Evolutionary conservation across 2,797 vertebrate species (phyloP).

Genomic region (Nannoperca australis): DNA sequence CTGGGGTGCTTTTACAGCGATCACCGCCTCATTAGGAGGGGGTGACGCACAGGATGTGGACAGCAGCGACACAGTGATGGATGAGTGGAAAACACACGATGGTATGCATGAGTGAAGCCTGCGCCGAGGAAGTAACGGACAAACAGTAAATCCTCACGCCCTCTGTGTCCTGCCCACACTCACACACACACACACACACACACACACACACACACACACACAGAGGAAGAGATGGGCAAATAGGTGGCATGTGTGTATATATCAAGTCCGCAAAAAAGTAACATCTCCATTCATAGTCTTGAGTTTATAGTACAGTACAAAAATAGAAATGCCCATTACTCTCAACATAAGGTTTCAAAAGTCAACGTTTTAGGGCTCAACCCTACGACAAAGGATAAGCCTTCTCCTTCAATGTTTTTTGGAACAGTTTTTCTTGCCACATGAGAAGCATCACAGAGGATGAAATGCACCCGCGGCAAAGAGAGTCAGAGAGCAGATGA

Average conservation of each 20-base stretch:
- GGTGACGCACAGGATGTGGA: conserved; percentile 57
- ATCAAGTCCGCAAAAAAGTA: conserved; percentile 22
- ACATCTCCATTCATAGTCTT: conserved; percentile 13
- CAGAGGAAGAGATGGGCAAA: conserved; percentile 16
- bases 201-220: conserved; percentile 24
- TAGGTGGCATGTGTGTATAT: conserved; percentile 14
- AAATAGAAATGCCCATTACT: conserved; percentile 46
- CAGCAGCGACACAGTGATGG: conserved; percentile 57
- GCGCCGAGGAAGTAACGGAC: conserved; percentile 36
- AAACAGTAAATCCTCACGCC: conserved; percentile 65
- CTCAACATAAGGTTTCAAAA: conserved; percentile 30
- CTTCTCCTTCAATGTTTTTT: conserved; percentile 14
- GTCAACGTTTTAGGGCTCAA: conserved; percentile 20
- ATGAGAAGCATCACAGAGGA: conserved; percentile 11
- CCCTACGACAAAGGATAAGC: background rate
- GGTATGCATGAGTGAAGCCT: conserved; percentile 59
- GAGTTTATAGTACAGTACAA: conserved; percentile 43
- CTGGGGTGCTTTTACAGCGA: conserved; percentile 46
- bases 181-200: conserved; percentile 26
- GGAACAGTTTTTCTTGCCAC: conserved; percentile 2
- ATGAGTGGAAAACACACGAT: conserved; percentile 62
- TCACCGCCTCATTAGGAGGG: conserved; percentile 57
- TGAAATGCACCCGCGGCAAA: conserved; percentile 4
- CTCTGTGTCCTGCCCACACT: conserved; percentile 33
- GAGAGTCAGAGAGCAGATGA: background rate